Conservation (phyloP, 2,797 vertebrate species). For the Borostomias antarcticus region DNA sequence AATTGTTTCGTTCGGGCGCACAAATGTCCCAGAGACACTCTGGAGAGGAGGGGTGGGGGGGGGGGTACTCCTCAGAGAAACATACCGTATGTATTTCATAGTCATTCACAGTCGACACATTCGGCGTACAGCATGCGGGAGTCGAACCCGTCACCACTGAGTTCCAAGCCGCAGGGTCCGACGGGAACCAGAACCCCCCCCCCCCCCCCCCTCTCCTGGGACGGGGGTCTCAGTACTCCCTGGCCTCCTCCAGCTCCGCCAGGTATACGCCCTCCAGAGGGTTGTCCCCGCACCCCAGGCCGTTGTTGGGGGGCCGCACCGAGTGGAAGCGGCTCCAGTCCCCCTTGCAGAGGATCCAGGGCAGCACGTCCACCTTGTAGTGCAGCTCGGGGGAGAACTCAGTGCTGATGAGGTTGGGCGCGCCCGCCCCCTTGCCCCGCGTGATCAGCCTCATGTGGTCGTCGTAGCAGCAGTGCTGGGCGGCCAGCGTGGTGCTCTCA, state of each 20-base stretch:
- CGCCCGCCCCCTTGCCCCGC: constrained; percentile 83
- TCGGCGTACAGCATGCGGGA: no score
- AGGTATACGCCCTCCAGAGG: constrained; percentile 81
- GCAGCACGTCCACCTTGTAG: constrained; percentile 87
- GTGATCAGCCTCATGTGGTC: constrained; percentile 83
- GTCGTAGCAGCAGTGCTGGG: constrained; percentile 91
- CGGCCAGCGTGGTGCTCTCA: constrained; percentile 82
- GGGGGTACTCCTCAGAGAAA: no score
- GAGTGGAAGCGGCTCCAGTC: constrained; percentile 90
- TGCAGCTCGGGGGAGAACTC: constrained; percentile 90
- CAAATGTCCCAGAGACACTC: no score
- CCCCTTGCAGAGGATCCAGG: constrained; percentile 91
- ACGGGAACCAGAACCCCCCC: neutral
- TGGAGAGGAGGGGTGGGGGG: no score
- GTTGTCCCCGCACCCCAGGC: constrained; percentile 76
- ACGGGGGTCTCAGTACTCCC: constrained; percentile 78
- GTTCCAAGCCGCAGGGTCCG: no score
- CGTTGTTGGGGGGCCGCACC: constrained; percentile 86
- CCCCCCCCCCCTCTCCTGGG: neutral
- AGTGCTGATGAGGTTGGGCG: constrained; percentile 85
- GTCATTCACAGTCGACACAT: neutral
- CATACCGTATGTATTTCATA: no score
- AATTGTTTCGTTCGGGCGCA: no score
- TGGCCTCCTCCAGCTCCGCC: constrained; percentile 83
- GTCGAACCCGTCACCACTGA: no score